Conservation (phyloP, 2,888 invertebrate species). For the Caenorhabditis sp. region DNA sequence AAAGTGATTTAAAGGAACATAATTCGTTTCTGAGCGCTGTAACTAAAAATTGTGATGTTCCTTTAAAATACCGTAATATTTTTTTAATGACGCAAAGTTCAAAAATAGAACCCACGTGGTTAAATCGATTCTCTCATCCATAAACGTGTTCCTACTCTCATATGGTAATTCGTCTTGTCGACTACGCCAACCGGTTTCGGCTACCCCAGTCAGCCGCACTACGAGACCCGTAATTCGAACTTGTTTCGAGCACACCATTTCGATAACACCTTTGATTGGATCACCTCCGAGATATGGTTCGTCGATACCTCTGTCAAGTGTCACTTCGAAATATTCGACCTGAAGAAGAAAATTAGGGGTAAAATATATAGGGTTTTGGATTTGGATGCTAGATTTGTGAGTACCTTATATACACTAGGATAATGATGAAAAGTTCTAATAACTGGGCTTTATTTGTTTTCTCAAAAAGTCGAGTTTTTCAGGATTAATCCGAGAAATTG, state of each 20-base stretch:
- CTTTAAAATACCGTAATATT: too few relatives aligned
- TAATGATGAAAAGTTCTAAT: too few relatives aligned
- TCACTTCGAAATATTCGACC: constrained; percentile 66
- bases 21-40: too few relatives aligned
- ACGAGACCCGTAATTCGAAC: constrained; percentile 60
- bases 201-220: constrained; percentile 52
- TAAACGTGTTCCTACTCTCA: constrained; percentile 63
- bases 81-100: too few relatives aligned
- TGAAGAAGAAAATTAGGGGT: constrained; percentile 18
- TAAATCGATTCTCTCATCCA: constrained; percentile 65
- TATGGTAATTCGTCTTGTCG: constrained; percentile 59
- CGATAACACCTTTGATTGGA: constrained; percentile 54
- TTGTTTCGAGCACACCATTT: constrained; percentile 54
- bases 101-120: constrained; percentile 51
- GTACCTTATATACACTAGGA: too few relatives aligned
- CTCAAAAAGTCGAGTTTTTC: too few relatives aligned
- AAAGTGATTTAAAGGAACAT: too few relatives aligned
- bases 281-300: constrained; percentile 64
- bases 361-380: too few relatives aligned
- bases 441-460: too few relatives aligned
- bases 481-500: too few relatives aligned
- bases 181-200: constrained; percentile 57
- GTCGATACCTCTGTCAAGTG: constrained; percentile 56
- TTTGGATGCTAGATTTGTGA: too few relatives aligned
- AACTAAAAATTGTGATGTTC: too few relatives aligned